These are phyloP conservation scores for Temnothorax curvispinosus DNA, from an alignment of 1,140 invertebrate species.

Conservation along the genomic window DNA sequence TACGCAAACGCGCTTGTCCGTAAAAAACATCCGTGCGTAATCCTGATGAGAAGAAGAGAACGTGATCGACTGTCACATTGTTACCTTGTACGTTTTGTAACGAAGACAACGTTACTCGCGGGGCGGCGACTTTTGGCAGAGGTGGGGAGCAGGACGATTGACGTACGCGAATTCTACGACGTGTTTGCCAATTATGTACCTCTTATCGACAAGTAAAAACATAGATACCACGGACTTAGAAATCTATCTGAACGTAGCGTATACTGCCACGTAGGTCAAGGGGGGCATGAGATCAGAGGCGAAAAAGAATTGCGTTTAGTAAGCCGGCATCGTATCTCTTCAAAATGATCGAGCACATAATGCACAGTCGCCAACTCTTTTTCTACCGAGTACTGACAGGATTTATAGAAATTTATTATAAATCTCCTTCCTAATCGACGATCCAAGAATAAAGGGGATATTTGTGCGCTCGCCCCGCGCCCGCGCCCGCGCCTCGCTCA, in stretches of 20 bases:
- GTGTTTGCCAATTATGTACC: slow-evolving; percentile 26
- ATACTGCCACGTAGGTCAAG: slow-evolving; percentile 1
- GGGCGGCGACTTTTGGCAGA: too few relatives aligned
- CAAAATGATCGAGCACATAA: too few relatives aligned
- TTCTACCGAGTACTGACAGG: background rate
- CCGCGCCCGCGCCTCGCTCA: background rate
- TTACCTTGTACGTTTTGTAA: too few relatives aligned
- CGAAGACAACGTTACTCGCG: too few relatives aligned
- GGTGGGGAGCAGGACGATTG: background rate
- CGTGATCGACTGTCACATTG: background rate
- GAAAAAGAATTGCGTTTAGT: background rate
- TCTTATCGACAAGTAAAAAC: slow-evolving; percentile 8
- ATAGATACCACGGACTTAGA: background rate
- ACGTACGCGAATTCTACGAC: background rate
- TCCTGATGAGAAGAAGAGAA: background rate
- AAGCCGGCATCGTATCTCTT: background rate
- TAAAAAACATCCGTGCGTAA: background rate
- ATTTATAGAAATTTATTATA: background rate
- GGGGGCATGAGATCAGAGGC: background rate
- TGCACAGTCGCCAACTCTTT: background rate
- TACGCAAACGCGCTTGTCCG: background rate
- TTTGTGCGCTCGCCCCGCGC: too few relatives aligned
- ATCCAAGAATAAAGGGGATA: background rate
- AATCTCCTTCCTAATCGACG: background rate
- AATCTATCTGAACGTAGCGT: slow-evolving; percentile 37